Conservation (phyloP, 2,888 invertebrate species). For the Steinernema hermaphroditum region DNA sequence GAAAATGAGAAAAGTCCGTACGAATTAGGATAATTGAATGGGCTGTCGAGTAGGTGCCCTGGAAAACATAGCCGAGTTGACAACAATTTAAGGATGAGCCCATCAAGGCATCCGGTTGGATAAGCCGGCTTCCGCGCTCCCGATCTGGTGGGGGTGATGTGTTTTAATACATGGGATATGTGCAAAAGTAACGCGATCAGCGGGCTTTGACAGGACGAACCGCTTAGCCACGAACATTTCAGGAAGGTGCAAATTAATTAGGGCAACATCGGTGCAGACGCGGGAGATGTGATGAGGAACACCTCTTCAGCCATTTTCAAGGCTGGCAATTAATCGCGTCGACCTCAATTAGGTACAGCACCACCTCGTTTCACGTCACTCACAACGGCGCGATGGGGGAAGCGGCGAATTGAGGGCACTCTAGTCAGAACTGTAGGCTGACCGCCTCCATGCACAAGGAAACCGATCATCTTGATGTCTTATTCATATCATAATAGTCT, state of each 20-base stretch:
- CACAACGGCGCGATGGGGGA: no score
- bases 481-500: conserved; percentile 31
- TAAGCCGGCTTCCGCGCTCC: not conserved
- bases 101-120: not conserved
- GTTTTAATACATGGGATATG: conserved; percentile 3
- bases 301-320: conserved; percentile 19
- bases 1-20: not conserved
- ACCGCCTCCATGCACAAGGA: conserved; percentile 17
- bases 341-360: conserved; percentile 29
- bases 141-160: conserved; percentile 26
- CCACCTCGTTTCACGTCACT: conserved; percentile 27
- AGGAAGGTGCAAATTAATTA: conserved; percentile 29
- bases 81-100: conserved; percentile 10
- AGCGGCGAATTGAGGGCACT: no score
- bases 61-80: not conserved
- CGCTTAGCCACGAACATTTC: no score
- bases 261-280: conserved; percentile 2
- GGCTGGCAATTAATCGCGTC: conserved; percentile 30
- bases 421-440: conserved; percentile 6
- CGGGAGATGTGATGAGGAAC: not conserved
- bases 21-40: conserved; percentile 29
- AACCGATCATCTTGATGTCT: conserved; percentile 28
- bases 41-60: not conserved
- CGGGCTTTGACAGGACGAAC: no score
- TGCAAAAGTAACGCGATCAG: no score